A percentile compares a stretch with the other conserved stretches of the same genome.
These are phyloP conservation scores for Styela plicata DNA, from an alignment of 23 tunicate genomes.

Conservation along the genomic window DNA sequence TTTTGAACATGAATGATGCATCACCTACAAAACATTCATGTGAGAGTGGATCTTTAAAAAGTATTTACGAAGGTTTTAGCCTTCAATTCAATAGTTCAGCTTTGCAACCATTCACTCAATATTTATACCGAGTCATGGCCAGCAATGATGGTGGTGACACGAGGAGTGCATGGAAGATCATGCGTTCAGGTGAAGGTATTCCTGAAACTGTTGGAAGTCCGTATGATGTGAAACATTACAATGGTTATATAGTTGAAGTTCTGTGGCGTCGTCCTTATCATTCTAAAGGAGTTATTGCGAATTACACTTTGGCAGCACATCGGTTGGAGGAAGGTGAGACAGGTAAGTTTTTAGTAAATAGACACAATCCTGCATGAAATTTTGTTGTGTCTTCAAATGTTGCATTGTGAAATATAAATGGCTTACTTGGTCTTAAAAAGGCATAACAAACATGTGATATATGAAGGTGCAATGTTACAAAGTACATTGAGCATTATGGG, in stretches of 20 bases:
- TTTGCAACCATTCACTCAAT: conserved; percentile 40
- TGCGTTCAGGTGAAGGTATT: conserved; percentile 80
- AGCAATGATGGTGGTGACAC: conserved; percentile 88
- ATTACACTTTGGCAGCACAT: conserved; percentile 55
- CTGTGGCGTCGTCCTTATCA: conserved; percentile 71
- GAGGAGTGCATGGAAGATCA: conserved; percentile 63
- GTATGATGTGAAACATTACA: conserved; percentile 44
- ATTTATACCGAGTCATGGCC: conserved; percentile 62
- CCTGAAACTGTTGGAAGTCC: conserved; percentile 76
- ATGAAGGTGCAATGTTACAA: no score
- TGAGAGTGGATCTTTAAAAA: conserved; percentile 19
- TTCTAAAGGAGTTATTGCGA: conserved; percentile 66
- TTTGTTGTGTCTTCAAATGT: no score
- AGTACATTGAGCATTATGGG: no score
- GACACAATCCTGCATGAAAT: background rate
- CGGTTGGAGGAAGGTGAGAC: conserved; percentile 20
- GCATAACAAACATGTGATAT: no score
- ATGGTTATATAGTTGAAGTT: conserved; percentile 56
- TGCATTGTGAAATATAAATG: no score
- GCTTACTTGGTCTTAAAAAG: no score
- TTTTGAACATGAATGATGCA: background rate
- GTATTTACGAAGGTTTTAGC: conserved; percentile 38
- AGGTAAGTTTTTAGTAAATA: background rate
- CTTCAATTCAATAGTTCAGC: conserved; percentile 22
- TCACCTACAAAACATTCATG: conserved; percentile 16